phyloP scores from a whole-genome alignment of 2,113 vertebrate genomes.

The Tenrec ecaudatus region DNA sequence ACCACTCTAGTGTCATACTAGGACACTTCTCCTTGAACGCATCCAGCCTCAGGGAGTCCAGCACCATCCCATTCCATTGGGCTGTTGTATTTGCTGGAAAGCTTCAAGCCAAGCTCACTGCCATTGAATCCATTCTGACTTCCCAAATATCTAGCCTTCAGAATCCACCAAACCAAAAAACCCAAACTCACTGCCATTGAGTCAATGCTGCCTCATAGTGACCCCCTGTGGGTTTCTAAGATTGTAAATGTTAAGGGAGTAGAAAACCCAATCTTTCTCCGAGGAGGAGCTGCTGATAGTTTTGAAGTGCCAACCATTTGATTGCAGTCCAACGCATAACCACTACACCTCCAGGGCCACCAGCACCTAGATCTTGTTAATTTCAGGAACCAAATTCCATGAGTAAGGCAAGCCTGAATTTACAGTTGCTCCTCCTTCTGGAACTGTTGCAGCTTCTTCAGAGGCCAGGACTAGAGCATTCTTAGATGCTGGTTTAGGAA shows the following conservation, averaged over 20 bases:
- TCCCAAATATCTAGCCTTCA: too few species aligned
- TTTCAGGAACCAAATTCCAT: background rate
- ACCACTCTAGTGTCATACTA: background rate
- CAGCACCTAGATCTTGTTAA: background rate
- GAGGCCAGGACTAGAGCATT: slow-evolving; percentile 24
- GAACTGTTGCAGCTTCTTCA: slow-evolving; percentile 42
- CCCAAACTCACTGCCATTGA: background rate
- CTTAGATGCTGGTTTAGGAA: background rate
- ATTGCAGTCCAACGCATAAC: too few species aligned
- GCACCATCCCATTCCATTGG: too few species aligned
- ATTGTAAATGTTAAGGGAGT: too few species aligned
- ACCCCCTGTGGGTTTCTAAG: too few species aligned
- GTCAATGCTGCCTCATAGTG: background rate
- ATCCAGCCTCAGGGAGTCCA: background rate
- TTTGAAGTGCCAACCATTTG: too few species aligned
- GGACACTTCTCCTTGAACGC: background rate
- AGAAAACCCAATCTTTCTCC: too few species aligned
- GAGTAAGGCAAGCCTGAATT: background rate
- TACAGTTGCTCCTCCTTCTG: background rate
- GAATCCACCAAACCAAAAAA: too few species aligned
- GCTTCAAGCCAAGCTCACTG: too few species aligned
- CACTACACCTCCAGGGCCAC: background rate
- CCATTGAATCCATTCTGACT: too few species aligned
- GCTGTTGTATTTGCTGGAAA: too few species aligned
- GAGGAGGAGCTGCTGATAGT: too few species aligned